phyloP scores from a whole-genome alignment of 2,113 vertebrate species.

The Narcine bancroftii region DNA sequence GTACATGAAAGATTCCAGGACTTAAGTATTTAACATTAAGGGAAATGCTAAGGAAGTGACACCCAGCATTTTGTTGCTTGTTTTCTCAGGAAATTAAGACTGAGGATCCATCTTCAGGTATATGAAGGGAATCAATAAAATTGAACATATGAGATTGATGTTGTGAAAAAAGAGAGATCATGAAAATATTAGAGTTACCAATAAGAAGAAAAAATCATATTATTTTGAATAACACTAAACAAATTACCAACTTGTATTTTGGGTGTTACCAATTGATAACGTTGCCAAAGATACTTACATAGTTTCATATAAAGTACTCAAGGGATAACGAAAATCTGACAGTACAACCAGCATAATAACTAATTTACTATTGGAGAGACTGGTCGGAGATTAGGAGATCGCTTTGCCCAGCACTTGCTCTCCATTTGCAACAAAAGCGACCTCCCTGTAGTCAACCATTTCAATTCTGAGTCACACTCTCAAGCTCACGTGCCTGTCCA shows the following conservation, averaged over 20 bases:
- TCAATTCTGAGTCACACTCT: too few relatives aligned
- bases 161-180: neutral
- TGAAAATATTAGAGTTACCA: neutral
- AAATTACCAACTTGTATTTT: neutral
- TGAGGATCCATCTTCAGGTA: neutral
- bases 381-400: too few relatives aligned
- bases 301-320: neutral
- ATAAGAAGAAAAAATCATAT: neutral
- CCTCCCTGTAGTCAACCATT: too few relatives aligned
- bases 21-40: neutral
- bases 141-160: neutral
- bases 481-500: too few relatives aligned
- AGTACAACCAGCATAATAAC: too few relatives aligned
- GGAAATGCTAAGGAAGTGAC: slow-evolving; percentile 7
- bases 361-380: too few relatives aligned
- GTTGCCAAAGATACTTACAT: neutral
- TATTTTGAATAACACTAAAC: neutral
- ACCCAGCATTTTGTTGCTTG: neutral
- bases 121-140: neutral
- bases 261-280: neutral
- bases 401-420: too few relatives aligned
- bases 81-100: neutral
- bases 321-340: neutral
- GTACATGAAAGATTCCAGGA: neutral
- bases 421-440: too few relatives aligned